Percentiles rank a stretch among this genome's conserved stretches.
Evolutionary conservation across 2,113 vertebrate species (phyloP).

Genomic region (Nansenia antarctica): DNA sequence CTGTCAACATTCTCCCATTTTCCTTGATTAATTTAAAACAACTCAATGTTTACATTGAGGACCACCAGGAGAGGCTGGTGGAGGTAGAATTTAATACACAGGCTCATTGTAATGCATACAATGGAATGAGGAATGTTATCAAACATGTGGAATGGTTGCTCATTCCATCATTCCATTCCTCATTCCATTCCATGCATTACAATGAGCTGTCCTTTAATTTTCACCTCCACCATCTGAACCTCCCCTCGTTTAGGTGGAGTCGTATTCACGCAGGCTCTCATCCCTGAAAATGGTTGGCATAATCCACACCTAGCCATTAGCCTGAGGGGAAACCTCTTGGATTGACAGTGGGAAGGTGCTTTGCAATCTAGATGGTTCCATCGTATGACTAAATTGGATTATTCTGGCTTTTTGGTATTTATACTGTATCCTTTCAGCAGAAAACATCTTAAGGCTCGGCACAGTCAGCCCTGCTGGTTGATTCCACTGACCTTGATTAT

Average conservation of each 20-base stretch:
- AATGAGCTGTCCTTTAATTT: too few relatives aligned
- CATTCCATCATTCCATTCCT: too few relatives aligned
- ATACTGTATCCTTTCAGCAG: constrained; percentile 17
- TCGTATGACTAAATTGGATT: constrained; percentile 24
- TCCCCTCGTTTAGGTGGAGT: constrained; percentile 17
- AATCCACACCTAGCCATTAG: constrained; percentile 31
- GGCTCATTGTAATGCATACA: too few relatives aligned
- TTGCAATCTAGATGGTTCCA: constrained; percentile 12
- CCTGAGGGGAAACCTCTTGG: constrained; percentile 24
- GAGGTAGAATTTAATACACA: too few relatives aligned
- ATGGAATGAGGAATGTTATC: too few relatives aligned
- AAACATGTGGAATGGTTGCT: too few relatives aligned
- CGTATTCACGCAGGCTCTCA: constrained; percentile 14
- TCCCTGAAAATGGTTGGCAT: constrained; percentile 11
- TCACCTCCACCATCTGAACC: too few relatives aligned
- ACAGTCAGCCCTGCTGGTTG: constrained; percentile 19
- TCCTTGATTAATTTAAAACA: too few relatives aligned
- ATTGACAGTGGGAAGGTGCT: background rate
- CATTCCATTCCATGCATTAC: too few relatives aligned
- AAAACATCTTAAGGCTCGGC: constrained; percentile 9
- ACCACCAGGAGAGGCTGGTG: too few relatives aligned
- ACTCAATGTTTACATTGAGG: too few relatives aligned
- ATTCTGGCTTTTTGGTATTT: constrained; percentile 20
- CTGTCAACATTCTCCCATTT: too few relatives aligned
- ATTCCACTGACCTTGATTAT: constrained; percentile 32